Evolutionary conservation across 2,888 invertebrate species (phyloP).

Genomic region (Hypomecis punctinalis): DNA sequence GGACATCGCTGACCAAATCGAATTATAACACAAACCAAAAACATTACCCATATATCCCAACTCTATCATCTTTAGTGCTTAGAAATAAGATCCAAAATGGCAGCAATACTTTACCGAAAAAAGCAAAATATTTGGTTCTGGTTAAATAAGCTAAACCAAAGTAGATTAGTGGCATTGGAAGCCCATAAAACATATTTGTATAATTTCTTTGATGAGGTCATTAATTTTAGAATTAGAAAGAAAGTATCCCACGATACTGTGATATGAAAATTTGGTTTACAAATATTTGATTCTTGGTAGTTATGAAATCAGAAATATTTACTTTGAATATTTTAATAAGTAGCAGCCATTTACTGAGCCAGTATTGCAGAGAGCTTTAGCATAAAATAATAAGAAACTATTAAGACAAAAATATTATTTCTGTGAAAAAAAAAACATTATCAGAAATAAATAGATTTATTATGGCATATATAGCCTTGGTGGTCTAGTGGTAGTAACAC

Average conservation of each 20-base stretch:
- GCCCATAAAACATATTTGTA: conserved; percentile 65
- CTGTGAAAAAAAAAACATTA: too few relatives aligned
- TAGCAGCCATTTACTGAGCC: too few relatives aligned
- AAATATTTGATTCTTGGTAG: conserved; percentile 5
- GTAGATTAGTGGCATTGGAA: conserved; percentile 66
- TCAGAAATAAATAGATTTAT: too few relatives aligned
- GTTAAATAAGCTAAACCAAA: conserved; percentile 58
- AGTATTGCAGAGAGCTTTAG: too few relatives aligned
- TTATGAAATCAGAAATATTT: neutral
- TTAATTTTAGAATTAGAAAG: conserved; percentile 52
- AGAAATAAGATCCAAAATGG: conserved; percentile 51
- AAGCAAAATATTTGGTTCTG: conserved; percentile 44
- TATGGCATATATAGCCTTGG: too few relatives aligned
- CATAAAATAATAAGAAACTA: too few relatives aligned
- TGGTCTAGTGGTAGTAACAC: too few relatives aligned
- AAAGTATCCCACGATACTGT: conserved; percentile 50
- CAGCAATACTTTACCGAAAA: conserved; percentile 17
- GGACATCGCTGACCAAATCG: conserved; percentile 77
- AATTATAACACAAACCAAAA: conserved; percentile 67
- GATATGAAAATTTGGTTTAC: conserved; percentile 21
- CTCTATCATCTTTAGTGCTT: conserved; percentile 34
- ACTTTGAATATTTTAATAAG: too few relatives aligned
- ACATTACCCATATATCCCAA: conserved; percentile 36
- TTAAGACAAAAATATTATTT: too few relatives aligned
- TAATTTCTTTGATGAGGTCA: conserved; percentile 63